Evolutionary conservation across 2,888 invertebrate species (phyloP).

Genomic region (Sphinx pinastri): DNA sequence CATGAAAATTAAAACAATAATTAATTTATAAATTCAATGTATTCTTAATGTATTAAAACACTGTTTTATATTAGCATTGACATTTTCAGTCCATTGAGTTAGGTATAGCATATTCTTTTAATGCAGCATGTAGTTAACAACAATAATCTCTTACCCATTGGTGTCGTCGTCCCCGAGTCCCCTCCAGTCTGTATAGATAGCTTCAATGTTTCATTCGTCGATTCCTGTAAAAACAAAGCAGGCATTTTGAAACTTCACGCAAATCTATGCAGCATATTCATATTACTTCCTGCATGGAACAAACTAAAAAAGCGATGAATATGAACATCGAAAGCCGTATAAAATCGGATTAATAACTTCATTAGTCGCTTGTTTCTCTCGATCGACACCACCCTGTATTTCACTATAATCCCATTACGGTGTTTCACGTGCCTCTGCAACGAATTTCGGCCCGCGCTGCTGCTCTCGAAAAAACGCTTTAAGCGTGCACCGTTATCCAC

Average conservation of each 20-base stretch:
- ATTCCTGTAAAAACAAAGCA: slow-evolving; percentile 58
- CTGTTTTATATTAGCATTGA: no score
- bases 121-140: background rate
- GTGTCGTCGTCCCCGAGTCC: slow-evolving; percentile 60
- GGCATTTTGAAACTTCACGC: slow-evolving; percentile 27
- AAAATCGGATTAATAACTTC: slow-evolving; percentile 83
- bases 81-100: no score
- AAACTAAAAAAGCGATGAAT: slow-evolving; percentile 60
- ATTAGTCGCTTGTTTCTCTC: slow-evolving; percentile 82
- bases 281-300: slow-evolving; percentile 44
- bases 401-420: slow-evolving; percentile 80
- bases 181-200: slow-evolving; percentile 51
- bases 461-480: slow-evolving; percentile 43
- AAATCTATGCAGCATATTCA: slow-evolving; percentile 43
- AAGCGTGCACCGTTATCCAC: slow-evolving; percentile 13
- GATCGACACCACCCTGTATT: slow-evolving; percentile 78
- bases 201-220: slow-evolving; percentile 50
- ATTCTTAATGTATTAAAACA: no score
- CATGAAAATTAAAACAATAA: no score
- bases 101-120: no score
- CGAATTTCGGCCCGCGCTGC: slow-evolving; percentile 56
- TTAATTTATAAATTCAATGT: no score
- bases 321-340: slow-evolving; percentile 72
- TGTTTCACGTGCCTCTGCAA: slow-evolving; percentile 60
- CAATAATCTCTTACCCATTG: slow-evolving; percentile 51